These are phyloP conservation scores for Antechinus stuartii DNA, from an alignment of 2,113 vertebrate species.

Conservation along the genomic window DNA sequence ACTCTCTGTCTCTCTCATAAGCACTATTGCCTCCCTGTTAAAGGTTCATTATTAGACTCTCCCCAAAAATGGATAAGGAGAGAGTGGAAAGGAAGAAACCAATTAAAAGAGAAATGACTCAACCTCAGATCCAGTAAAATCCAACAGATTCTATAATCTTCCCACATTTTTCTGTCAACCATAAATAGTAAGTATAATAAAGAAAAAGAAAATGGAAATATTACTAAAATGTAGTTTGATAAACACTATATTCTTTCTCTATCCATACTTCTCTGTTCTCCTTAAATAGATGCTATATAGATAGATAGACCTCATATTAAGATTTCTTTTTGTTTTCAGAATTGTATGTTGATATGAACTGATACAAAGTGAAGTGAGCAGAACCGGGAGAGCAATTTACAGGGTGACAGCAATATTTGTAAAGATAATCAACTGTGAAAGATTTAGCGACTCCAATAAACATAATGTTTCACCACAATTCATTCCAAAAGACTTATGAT, in stretches of 20 bases:
- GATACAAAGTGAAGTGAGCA: neutral
- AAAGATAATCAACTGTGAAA: neutral
- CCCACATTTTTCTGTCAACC: neutral
- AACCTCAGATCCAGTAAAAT: neutral
- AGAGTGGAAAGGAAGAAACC: neutral
- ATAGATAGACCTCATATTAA: neutral
- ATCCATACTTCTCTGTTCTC: neutral
- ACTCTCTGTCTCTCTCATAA: neutral
- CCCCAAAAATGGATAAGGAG: neutral
- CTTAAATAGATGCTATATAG: neutral
- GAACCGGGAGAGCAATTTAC: neutral
- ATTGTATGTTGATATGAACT: neutral
- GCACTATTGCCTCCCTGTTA: neutral
- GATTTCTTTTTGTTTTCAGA: neutral
- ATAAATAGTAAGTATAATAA: neutral
- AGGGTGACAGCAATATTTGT: neutral
- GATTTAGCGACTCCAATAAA: neutral
- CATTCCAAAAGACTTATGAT: neutral
- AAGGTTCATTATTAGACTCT: neutral
- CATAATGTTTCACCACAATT: neutral
- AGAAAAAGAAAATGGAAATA: neutral
- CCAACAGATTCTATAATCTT: neutral
- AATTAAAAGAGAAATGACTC: neutral
- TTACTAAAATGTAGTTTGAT: neutral
- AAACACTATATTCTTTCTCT: neutral